Base-by-base conservation (phyloP, 2,888 invertebrate genomes). In the Pilophorus perplexus region DNA sequence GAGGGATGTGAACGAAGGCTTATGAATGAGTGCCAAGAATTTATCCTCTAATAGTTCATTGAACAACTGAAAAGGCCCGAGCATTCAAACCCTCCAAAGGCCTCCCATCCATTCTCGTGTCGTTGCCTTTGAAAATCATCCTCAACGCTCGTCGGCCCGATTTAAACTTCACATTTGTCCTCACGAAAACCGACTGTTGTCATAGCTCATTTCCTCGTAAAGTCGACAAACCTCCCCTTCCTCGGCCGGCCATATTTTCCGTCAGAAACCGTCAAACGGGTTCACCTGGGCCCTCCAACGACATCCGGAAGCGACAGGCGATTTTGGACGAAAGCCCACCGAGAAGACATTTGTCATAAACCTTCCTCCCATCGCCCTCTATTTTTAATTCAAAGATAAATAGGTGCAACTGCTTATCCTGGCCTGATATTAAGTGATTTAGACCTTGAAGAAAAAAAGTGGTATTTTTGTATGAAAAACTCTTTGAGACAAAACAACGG, bases 131-230 rank as follows among this genome's bases (percentile, higher is more conserved):
- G 27, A 52, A 25, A 52, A 28, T 12, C 33, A 4, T 16, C n/a
- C 22, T 52, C 25, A 14, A 33, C 33, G 33, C 52, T 18, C 23
- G 52, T 52, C 52, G 2, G 28, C 28, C 28, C 55, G 37, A 18
- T 55, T 40, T 38, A 55, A 55, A 59, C 16, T 38, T 55, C 59
- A 59, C 59, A 59, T 59, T 59, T 59, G 59, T 59, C 59, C 20
- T 23, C 40, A 25, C 22, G n/a, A 20, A n/a, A n/a, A 12, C 25
- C 25, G 40, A n/a, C n/a, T 23, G 23, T 23, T 42, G 59, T 59
- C 59, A 42, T 42, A 59, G 42, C 42, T 42, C 59, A 59, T 59
- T 59, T 42, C 42, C 40, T 12, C 12, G 14, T 3, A 4, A n/a
- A 12, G 28, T 28, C 28, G 27, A 52, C 5, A 1, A n/a, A n/a